Conservation (phyloP, 2,113 vertebrate genomes). For the Phaetusa simplex region DNA sequence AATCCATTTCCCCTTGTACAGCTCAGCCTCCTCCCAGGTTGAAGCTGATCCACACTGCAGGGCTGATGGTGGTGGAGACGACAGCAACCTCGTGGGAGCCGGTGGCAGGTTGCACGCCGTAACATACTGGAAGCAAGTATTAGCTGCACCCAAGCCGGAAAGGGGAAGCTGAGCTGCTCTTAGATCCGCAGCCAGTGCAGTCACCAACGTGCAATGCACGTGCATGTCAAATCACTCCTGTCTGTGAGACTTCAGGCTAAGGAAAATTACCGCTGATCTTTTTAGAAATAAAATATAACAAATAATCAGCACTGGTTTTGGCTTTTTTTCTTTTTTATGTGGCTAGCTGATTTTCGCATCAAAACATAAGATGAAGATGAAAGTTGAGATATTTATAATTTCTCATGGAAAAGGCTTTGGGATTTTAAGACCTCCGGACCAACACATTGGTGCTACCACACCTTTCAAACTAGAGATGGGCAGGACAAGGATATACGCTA, state of each 20-base stretch:
- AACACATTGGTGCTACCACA: neutral
- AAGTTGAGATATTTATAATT: neutral
- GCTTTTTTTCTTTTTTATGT: neutral
- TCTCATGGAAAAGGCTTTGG: neutral
- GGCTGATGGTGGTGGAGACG: neutral
- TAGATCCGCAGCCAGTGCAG: accelerated
- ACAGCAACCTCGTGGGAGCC: accelerated
- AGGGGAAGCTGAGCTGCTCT: neutral
- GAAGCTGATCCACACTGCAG: neutral
- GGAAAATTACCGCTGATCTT: neutral
- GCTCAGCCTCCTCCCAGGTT: neutral
- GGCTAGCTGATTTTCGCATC: neutral
- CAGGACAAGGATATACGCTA: neutral
- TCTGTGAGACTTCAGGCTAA: neutral
- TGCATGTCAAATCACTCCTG: neutral
- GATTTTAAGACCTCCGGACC: neutral
- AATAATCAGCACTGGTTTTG: neutral
- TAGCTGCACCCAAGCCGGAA: neutral
- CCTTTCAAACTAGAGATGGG: neutral
- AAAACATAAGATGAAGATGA: neutral
- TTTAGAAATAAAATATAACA: neutral
- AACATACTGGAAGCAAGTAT: accelerated
- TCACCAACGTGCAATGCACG: neutral
- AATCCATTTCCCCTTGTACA: neutral
- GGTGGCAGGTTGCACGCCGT: accelerated